These are phyloP conservation scores for Chaetoderma sp. DNA, from an alignment of 2,888 invertebrate genomes.

Conservation along the genomic window DNA sequence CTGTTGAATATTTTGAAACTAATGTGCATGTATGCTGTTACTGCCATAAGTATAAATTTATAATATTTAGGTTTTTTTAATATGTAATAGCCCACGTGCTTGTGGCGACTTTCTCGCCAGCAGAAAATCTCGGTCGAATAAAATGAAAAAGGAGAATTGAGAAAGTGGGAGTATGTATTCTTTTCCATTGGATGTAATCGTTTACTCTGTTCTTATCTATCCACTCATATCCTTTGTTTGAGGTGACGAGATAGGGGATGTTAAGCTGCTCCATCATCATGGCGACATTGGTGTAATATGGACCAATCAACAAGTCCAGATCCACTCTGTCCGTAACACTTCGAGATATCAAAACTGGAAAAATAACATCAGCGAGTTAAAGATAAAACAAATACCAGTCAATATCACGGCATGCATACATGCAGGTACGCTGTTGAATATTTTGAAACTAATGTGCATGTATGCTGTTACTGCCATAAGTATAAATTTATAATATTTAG, in stretches of 20 bases:
- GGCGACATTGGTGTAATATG: conserved; percentile 59
- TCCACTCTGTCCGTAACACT: not conserved
- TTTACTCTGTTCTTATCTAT: conserved; percentile 53
- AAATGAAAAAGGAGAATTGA: too few species aligned
- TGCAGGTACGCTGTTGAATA: too few species aligned
- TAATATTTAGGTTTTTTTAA: too few species aligned
- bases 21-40: too few species aligned
- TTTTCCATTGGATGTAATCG: conserved; percentile 46
- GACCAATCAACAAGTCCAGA: conserved; percentile 39
- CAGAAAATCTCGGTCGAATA: too few species aligned
- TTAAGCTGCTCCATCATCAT: conserved; percentile 47
- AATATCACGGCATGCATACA: not conserved
- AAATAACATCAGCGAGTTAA: not conserved
- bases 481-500: not conserved
- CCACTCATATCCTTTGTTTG: conserved; percentile 58
- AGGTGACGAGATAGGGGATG: conserved; percentile 56
- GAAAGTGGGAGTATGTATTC: too few species aligned
- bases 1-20: too few species aligned
- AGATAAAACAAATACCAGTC: not conserved
- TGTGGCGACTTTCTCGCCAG: too few species aligned
- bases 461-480: not conserved
- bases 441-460: too few species aligned
- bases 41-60: not conserved
- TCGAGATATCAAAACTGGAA: not conserved
- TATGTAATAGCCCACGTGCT: too few species aligned